Base-by-base conservation (phyloP, 1,140 invertebrate species). In the Scaptomyza montana region DNA sequence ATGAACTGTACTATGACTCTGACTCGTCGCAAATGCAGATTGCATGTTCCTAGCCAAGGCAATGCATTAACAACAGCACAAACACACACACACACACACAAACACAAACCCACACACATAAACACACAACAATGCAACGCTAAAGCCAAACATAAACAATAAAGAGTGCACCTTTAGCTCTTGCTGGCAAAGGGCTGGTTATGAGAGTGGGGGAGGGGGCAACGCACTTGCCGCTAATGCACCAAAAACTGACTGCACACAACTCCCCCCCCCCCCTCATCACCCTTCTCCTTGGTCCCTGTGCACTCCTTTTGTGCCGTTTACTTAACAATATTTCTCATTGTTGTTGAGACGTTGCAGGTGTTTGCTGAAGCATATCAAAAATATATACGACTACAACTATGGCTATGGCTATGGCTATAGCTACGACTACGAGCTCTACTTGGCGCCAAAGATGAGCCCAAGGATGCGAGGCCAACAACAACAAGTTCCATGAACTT, bases 281-380 rank as follows among this genome's bases (percentile, higher is more conserved):
- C 21, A 1, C 9, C 4, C 12, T 30, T 33, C 9, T 6, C 21
- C 10, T 43, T 0, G 8, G 9, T 62, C 25, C 39, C 56, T 16
- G 25, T 61, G 57, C 16, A 36, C 60, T 70, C 67, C 60, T 70
- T 36, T 64, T 70, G 67, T 70, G 43, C 45, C 49, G 61, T 69
- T 86, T 85, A 86, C 81, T 86, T 71, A 72, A 86, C 66, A 66
- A 80, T 86, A 86, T 78, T 80, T 80, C 70, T 65, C 78, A 86
- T 81, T 86, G 81, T 86, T 86, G 81, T 86, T 86, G 82, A 86
- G 81, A 86, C 81, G 77, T 86, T 86, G 81, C 81, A 86, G 81
- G 81, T 86, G 81, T 86, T 86, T 81, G 74, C 80, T 80, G 68
- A 85, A 86, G 80, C 77, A 85, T 80, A 86, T 80, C 77, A 85